Evolutionary conservation across 2,113 vertebrate species (phyloP).

Genomic region (Arenaria interpres): DNA sequence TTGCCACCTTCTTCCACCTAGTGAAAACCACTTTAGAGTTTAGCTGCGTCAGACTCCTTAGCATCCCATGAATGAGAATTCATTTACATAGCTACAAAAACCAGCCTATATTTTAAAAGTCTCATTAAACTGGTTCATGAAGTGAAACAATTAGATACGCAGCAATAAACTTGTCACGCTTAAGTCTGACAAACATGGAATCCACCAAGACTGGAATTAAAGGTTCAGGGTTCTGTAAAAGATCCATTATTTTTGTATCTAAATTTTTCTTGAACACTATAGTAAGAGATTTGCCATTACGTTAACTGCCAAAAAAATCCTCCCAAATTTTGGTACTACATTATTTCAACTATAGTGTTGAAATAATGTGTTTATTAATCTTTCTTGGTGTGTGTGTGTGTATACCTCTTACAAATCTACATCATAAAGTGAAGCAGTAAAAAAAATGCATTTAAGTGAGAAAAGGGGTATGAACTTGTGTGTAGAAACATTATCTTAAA

Average conservation of each 20-base stretch:
- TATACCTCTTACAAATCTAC: neutral
- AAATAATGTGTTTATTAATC: neutral
- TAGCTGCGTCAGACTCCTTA: neutral
- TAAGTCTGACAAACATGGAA: neutral
- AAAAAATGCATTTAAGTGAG: neutral
- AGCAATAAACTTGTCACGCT: neutral
- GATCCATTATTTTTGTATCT: neutral
- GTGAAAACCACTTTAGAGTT: neutral
- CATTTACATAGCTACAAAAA: neutral
- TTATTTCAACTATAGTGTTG: neutral
- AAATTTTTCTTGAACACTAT: neutral
- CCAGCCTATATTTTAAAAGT: neutral
- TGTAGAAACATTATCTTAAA: neutral
- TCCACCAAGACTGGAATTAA: neutral
- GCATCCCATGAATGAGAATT: neutral
- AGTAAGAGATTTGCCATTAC: neutral
- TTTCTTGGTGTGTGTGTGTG: neutral
- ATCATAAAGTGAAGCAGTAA: neutral
- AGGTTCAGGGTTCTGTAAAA: neutral
- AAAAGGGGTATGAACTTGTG: neutral
- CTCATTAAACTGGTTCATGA: neutral
- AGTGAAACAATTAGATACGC: neutral
- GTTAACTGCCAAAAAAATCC: neutral
- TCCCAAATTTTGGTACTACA: neutral
- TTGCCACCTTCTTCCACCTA: slow-evolving; percentile 3